phyloP scores from a whole-genome alignment of 1,140 invertebrate genomes.

The Hetaerina americana region DNA sequence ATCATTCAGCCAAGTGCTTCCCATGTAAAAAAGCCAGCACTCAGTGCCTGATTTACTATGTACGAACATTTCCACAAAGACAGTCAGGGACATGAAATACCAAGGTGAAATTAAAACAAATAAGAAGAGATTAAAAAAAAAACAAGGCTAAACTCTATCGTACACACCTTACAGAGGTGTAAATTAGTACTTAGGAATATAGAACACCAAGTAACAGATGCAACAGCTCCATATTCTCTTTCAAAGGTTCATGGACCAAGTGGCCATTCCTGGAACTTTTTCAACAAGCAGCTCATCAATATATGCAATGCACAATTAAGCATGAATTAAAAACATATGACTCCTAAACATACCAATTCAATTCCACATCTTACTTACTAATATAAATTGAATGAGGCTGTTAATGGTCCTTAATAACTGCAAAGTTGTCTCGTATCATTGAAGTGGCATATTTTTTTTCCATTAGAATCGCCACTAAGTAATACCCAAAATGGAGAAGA shows the following conservation, averaged over 20 bases:
- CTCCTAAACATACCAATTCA: neutral
- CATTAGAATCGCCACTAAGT: too few relatives aligned
- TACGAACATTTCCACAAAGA: neutral
- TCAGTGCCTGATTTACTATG: too few relatives aligned
- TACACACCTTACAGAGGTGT: neutral
- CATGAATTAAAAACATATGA: neutral
- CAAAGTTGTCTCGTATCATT: too few relatives aligned
- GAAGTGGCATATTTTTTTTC: too few relatives aligned
- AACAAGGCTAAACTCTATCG: neutral
- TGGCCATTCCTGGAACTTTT: neutral
- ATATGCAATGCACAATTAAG: neutral
- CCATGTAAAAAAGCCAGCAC: too few relatives aligned
- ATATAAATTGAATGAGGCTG: neutral
- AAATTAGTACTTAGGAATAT: conserved; percentile 1
- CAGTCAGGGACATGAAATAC: neutral
- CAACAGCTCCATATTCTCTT: neutral
- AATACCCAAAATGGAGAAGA: too few relatives aligned
- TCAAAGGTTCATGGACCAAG: neutral
- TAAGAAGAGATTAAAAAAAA: neutral
- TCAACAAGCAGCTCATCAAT: neutral
- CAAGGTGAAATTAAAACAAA: neutral
- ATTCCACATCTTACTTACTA: neutral
- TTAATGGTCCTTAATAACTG: neutral
- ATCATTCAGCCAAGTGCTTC: too few relatives aligned
- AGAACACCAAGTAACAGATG: neutral